Evolutionary conservation across 2,888 invertebrate species (phyloP), one percentile per base, ranked within the genome.

Genomic region (Noctua janthina): DNA sequence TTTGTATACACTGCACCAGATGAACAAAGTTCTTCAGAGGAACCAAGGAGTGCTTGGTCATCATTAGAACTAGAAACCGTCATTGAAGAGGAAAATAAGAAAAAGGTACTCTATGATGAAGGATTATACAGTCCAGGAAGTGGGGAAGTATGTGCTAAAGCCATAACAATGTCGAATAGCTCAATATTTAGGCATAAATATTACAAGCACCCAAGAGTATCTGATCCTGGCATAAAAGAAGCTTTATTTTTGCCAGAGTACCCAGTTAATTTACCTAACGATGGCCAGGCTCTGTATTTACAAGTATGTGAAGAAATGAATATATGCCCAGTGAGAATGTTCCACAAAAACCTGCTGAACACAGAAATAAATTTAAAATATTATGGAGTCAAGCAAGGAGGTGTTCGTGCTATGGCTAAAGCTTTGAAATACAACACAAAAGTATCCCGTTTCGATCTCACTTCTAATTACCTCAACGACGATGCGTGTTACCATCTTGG

Each of bases 401-500:
- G 88, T 29, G 88, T 94, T n/a, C 90, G 92, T 0, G 85, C 93
- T 1, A 94, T 94, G 91, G 90, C 93, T 5, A 83, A 87, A 74
- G 93, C 93, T 1, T 87, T 94, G 49, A 82, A 90, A 20, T 90
- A 86, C 69, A 94, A 94, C 78, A 91, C 84, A 83, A 78, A 68
- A 54, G 94, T 94, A 4, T 82, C 78, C 39, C 78, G 79, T 11
- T 87, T 94, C 1, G 87, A 92, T 84, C 79, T 94, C 0, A 91
- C 92, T 6, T 93, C 92, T 11, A 94, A 93, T 79, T 92, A 92
- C 78, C 88, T 94, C 3, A 89, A 86, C 74, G 89, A 92, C 64
- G 94, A 94, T 81, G 91, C 92, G 2, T 94, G 93, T 82, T 94
- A 88, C 78, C 94, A 94, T 80, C 87, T 94, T 49, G 92, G 92